These are phyloP conservation scores for Zapus hudsonius DNA, from an alignment of 2,113 vertebrate genomes.

Conservation along the genomic window DNA sequence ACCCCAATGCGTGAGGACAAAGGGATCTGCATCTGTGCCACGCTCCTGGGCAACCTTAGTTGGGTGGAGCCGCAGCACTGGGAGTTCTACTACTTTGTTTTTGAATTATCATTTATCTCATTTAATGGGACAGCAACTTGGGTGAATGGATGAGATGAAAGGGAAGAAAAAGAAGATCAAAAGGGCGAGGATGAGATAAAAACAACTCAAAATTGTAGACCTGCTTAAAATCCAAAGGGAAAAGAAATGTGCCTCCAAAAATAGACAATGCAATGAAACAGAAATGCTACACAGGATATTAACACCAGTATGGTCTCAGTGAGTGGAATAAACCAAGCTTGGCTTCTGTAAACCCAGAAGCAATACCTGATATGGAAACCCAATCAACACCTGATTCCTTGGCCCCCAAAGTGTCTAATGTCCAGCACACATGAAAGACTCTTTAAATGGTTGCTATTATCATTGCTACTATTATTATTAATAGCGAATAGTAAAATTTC, in stretches of 20 bases:
- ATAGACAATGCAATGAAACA: conserved; percentile 41
- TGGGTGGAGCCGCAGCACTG: not conserved
- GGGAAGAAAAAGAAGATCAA: not conserved
- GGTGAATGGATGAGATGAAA: not conserved
- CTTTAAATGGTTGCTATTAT: not conserved
- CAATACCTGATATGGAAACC: not conserved
- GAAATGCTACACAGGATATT: not conserved
- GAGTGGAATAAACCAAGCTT: not conserved
- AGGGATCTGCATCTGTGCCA: conserved; percentile 4
- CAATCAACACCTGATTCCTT: not conserved
- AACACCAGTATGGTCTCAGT: not conserved
- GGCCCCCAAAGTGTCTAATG: not conserved
- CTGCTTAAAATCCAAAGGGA: conserved; percentile 41
- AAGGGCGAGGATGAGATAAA: not conserved
- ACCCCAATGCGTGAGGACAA: conserved; percentile 46
- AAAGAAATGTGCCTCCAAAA: conserved; percentile 40
- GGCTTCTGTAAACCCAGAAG: conserved; percentile 16
- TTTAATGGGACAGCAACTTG: conserved; percentile 19
- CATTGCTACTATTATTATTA: not conserved
- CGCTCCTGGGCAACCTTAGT: conserved; percentile 46
- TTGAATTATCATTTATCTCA: conserved; percentile 46
- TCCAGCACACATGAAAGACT: not conserved
- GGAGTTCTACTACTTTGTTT: conserved; percentile 36
- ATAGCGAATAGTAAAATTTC: conserved; percentile 6
- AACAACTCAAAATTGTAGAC: conserved; percentile 42